phyloP scores from a whole-genome alignment of 2,888 invertebrate genomes.

The Tinea pellionella region DNA sequence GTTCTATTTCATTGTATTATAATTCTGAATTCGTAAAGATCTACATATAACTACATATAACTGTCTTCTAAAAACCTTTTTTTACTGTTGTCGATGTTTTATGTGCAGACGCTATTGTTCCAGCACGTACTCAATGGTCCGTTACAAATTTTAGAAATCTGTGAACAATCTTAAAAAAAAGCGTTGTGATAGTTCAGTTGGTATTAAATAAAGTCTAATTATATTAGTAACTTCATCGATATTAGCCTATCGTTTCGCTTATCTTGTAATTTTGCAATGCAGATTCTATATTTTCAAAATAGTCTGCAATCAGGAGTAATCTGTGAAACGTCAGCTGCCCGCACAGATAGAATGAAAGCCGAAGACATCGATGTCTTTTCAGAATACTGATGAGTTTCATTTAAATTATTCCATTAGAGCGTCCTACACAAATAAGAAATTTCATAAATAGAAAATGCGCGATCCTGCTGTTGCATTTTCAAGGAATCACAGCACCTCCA shows the following conservation, averaged over 20 bases:
- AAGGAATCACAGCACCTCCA: conserved; percentile 55
- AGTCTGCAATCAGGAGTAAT: conserved; percentile 35
- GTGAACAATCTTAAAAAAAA: conserved; percentile 23
- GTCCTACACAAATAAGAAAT: conserved; percentile 43
- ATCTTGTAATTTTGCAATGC: conserved; percentile 1
- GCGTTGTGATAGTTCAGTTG: no score
- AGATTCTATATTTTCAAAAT: conserved; percentile 8
- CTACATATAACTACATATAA: no score
- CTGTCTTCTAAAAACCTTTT: not conserved
- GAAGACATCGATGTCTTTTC: conserved; percentile 37
- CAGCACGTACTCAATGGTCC: conserved; percentile 30
- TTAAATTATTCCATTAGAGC: conserved; percentile 56
- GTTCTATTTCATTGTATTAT: no score
- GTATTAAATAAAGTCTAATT: no score
- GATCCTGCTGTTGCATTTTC: conserved; percentile 50
- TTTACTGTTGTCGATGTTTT: not conserved
- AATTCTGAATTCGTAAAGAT: no score
- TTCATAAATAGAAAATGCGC: conserved; percentile 59
- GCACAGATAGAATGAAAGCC: conserved; percentile 36
- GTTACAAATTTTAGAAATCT: conserved; percentile 32
- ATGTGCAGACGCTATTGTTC: conserved; percentile 31
- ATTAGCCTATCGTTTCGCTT: not conserved
- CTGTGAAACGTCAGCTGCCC: conserved; percentile 27
- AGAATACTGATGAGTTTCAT: conserved; percentile 53
- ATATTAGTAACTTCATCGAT: not conserved